Evolutionary conservation across 2,888 invertebrate genomes (phyloP).

Genomic region (Euzophera pinguis): DNA sequence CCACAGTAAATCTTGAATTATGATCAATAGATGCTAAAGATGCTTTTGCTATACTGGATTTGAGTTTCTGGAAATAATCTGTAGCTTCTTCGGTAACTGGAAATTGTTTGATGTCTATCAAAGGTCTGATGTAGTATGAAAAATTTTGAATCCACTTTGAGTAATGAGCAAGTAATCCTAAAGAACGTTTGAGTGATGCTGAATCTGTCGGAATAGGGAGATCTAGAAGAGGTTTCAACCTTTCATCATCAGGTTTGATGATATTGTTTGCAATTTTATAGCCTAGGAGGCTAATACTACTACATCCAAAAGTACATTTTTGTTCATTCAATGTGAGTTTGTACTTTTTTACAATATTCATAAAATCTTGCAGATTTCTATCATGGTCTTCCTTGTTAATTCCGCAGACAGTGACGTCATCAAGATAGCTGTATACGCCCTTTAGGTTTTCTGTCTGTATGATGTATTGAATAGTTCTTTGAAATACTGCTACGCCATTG

Average conservation of each 20-base stretch:
- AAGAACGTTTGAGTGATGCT: neutral
- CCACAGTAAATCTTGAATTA: slow-evolving; percentile 11
- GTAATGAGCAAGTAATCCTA: neutral
- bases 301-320: neutral
- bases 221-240: neutral
- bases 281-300: neutral
- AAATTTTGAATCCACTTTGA: neutral
- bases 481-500: slow-evolving; percentile 17
- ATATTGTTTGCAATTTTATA: neutral
- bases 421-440: slow-evolving; percentile 21
- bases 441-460: neutral
- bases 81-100: neutral
- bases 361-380: slow-evolving; percentile 13
- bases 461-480: neutral
- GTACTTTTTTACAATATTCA: neutral
- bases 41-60: slow-evolving; percentile 14
- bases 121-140: neutral
- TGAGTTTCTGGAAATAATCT: slow-evolving; percentile 12
- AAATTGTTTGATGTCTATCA: too few species aligned
- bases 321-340: neutral
- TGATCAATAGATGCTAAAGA: too few species aligned
- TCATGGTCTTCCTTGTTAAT: slow-evolving; percentile 18
- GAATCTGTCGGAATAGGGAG: neutral
- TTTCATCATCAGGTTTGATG: neutral
- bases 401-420: slow-evolving; percentile 23